A percentile compares a stretch with the other conserved stretches of the same genome.
Evolutionary conservation across 2,113 vertebrate genomes (phyloP).

Genomic region (Chaetodon trifascialis): DNA sequence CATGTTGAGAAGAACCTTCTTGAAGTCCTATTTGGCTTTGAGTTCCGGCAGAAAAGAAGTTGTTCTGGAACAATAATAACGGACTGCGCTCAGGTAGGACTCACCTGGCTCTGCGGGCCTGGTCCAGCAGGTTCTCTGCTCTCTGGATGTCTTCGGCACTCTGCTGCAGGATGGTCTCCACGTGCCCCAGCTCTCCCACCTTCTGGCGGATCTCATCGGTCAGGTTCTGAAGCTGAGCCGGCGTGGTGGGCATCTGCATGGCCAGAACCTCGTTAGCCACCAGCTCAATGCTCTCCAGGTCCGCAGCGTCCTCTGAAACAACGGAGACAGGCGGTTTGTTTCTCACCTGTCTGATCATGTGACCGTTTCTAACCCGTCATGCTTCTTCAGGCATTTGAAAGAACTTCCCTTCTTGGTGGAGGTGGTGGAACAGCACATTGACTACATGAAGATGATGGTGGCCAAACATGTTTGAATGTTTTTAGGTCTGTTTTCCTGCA

Average conservation of each 20-base stretch:
- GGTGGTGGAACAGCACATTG: too few relatives aligned
- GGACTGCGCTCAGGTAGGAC: background rate
- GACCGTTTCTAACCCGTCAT: too few relatives aligned
- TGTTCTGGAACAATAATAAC: background rate
- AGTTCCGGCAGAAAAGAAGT: too few relatives aligned
- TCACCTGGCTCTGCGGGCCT: constrained; percentile 92
- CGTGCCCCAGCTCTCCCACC: constrained; percentile 92
- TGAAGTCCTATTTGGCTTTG: background rate
- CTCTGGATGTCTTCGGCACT: constrained; percentile 91
- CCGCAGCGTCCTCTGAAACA: constrained; percentile 92
- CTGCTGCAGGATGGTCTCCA: constrained; percentile 93
- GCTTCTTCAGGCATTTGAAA: too few relatives aligned
- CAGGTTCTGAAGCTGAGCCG: constrained; percentile 92
- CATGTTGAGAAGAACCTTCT: too few relatives aligned
- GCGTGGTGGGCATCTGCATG: constrained; percentile 97
- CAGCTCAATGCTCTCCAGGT: constrained; percentile 94
- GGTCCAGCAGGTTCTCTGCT: constrained; percentile 90
- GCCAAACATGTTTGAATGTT: too few relatives aligned
- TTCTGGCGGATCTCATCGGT: constrained; percentile 92
- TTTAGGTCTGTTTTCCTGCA: too few relatives aligned
- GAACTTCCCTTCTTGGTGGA: too few relatives aligned
- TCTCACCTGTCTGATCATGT: background rate
- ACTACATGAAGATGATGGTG: too few relatives aligned
- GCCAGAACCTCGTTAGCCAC: constrained; percentile 94
- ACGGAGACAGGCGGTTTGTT: background rate